These are phyloP conservation scores for Cantharis rufa DNA, from an alignment of 2,888 invertebrate genomes.

Conservation along the genomic window DNA sequence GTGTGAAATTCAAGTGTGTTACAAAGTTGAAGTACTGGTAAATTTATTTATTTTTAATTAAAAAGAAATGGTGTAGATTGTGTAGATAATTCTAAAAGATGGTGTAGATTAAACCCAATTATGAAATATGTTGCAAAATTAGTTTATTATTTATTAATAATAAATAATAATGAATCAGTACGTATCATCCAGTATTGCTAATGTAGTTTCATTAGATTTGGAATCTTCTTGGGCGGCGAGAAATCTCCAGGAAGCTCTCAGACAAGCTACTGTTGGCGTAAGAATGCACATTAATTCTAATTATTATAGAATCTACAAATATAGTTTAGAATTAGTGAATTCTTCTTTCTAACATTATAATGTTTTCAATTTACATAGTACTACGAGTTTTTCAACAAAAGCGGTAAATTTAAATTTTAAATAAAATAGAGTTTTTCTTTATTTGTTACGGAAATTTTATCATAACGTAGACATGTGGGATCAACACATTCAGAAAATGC, in stretches of 20 bases:
- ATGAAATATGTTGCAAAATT: neutral
- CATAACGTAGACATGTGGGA: too few species aligned
- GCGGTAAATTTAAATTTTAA: too few species aligned
- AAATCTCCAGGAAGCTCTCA: slow-evolving; percentile 57
- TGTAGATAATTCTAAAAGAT: neutral
- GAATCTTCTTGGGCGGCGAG: slow-evolving; percentile 66
- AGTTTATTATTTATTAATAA: neutral
- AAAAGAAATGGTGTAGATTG: neutral
- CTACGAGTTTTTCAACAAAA: too few species aligned
- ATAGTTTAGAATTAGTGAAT: neutral
- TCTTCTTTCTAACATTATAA: too few species aligned
- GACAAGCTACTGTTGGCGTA: slow-evolving; percentile 48
- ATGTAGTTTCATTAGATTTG: slow-evolving; percentile 59
- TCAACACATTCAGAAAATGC: too few species aligned
- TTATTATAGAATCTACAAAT: neutral
- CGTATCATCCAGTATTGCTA: slow-evolving; percentile 48
- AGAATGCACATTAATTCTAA: slow-evolving; percentile 8
- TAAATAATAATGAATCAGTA: slow-evolving; percentile 44
- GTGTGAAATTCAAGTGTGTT: neutral
- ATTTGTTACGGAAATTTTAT: too few species aligned
- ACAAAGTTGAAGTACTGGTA: neutral
- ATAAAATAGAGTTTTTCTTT: too few species aligned
- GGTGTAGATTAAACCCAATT: neutral
- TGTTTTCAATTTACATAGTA: too few species aligned
- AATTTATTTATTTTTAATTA: neutral